Conservation (phyloP, 2,888 invertebrate species). For the Zaprionus obscuricornis region DNA sequence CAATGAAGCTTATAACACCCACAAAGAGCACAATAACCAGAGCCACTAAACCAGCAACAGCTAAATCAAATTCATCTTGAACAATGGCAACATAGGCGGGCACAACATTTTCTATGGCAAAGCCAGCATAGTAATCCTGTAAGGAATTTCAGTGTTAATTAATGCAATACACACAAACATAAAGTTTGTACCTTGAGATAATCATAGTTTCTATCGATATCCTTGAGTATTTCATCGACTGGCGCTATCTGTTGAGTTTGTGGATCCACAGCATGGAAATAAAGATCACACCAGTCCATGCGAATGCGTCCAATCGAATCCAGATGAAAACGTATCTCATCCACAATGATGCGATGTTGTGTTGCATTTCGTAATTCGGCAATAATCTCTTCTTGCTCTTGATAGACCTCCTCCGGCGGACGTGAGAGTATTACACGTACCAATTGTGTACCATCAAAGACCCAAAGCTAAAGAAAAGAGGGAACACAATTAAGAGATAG, state of each 20-base stretch:
- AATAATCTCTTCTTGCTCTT: constrained; percentile 89
- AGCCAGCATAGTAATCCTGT: constrained; percentile 87
- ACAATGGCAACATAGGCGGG: constrained; percentile 87
- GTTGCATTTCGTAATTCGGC: constrained; percentile 90
- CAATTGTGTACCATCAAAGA: constrained; percentile 92
- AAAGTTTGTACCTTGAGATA: constrained; percentile 86
- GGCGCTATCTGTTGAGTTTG: constrained; percentile 89
- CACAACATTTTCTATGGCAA: constrained; percentile 90
- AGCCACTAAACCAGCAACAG: constrained; percentile 93
- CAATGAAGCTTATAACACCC: constrained; percentile 92
- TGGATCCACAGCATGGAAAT: constrained; percentile 91
- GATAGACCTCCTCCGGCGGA: constrained; percentile 90
- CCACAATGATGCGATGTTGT: constrained; percentile 90
- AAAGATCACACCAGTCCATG: constrained; percentile 91
- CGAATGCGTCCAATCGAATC: constrained; percentile 85
- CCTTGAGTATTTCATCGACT: constrained; percentile 90
- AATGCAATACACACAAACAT: background rate
- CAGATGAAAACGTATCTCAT: constrained; percentile 90
- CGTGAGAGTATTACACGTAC: constrained; percentile 93
- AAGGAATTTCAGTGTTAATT: background rate
- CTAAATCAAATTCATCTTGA: constrained; percentile 92
- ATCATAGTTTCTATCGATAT: constrained; percentile 93
- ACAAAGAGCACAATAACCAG: constrained; percentile 92
- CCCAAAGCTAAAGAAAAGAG: constrained; percentile 88
- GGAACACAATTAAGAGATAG: background rate